Evolutionary conservation across 2,888 invertebrate genomes (phyloP), one percentile per base, ranked within the genome.

Genomic region (Caenorhabditis auriculariae): DNA sequence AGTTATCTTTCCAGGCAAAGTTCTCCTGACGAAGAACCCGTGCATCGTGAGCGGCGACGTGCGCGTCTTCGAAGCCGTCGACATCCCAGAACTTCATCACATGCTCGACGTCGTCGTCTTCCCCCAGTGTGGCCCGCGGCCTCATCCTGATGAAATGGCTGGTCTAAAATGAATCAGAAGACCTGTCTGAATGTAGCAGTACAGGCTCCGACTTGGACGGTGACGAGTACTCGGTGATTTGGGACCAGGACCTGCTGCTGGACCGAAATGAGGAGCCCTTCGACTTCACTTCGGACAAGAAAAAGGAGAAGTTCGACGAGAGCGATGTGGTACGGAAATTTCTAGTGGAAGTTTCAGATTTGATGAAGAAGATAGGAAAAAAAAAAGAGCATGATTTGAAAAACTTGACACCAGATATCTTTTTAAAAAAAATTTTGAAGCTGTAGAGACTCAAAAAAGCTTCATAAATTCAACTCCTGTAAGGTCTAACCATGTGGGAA

Each of bases 131-230:
- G 84, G 84, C 2, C 75, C 72, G 0, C 66, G 83, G 38, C 82
- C 83, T 2, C 83, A 83, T 63, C 77, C 83, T 1, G 81, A 83
- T 63, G 82, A 83, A 70, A 83, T 84, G 81, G 82, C 82, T 7
- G 83, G 73, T 66, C n/a, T n/a, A n/a, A n/a, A n/a, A n/a, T n/a
- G n/a, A 29, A n/a, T n/a, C n/a, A n/a, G n/a, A n/a, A n/a, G n/a
- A n/a, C n/a, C n/a, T n/a, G n/a, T n/a, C n/a, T n/a, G n/a, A n/a
- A n/a, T n/a, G n/a, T n/a, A n/a, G n/a, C n/a, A n/a, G n/a, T 19
- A 9, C 17, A 70, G 75, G 84, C 2, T 82, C 82, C 4, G 83
- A 84, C 66, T 62, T 84, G 55, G 83, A 83, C 58, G 84, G 84
- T 1, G 84, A 84, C 60, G 82, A 82, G 60, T 84, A 80, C 68